These are phyloP conservation scores for Varecia variegata DNA, from an alignment of 2,797 vertebrate species.

Conservation along the genomic window DNA sequence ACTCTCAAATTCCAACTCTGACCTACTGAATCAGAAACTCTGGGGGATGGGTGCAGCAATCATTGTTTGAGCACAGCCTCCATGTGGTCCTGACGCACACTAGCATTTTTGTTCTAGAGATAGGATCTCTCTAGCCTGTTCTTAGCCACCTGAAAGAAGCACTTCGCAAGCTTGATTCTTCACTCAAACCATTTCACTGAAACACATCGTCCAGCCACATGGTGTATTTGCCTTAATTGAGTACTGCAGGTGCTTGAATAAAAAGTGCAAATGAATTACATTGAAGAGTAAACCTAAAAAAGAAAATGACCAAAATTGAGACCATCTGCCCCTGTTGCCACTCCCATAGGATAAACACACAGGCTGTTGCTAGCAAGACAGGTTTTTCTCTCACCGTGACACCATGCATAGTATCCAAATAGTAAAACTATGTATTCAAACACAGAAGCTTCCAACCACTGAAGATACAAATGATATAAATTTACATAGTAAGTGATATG, in stretches of 20 bases:
- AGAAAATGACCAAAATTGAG: conserved; percentile 48
- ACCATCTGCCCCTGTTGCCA: conserved; percentile 45
- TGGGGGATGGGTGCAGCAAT: rapidly evolving
- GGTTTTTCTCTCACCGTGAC: neutral
- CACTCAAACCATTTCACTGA: neutral
- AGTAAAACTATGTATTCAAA: conserved; percentile 56
- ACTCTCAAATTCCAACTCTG: neutral
- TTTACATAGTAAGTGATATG: conserved; percentile 25
- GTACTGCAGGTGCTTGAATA: conserved; percentile 23
- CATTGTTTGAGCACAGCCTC: neutral
- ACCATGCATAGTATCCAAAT: neutral
- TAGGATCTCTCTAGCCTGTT: neutral
- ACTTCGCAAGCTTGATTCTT: neutral
- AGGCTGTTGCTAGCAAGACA: conserved; percentile 32
- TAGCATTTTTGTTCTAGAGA: neutral
- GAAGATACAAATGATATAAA: conserved; percentile 49
- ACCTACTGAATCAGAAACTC: neutral
- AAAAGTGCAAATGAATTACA: neutral
- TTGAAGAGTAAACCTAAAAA: conserved; percentile 39
- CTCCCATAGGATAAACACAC: neutral
- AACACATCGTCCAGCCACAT: neutral
- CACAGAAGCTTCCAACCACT: neutral
- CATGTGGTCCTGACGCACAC: neutral
- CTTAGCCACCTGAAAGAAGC: neutral
- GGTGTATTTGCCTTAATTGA: neutral